Percentiles rank a stretch among this genome's conserved stretches.
These are phyloP conservation scores for Anguilla rostrata DNA, from an alignment of 2,113 vertebrate genomes.

Conservation along the genomic window DNA sequence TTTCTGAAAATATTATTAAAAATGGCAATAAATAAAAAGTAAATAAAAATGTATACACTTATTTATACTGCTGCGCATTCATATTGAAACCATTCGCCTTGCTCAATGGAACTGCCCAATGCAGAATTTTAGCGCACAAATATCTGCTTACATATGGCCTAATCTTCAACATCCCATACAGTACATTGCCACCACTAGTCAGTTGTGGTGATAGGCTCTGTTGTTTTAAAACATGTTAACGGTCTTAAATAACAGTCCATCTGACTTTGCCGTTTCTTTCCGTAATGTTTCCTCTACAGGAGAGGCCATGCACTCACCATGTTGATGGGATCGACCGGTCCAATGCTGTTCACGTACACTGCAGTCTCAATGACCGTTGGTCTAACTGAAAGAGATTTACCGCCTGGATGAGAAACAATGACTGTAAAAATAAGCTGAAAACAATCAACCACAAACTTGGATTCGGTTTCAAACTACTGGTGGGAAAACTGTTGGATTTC, in stretches of 20 bases:
- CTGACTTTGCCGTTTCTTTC: no score
- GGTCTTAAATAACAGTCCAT: no score
- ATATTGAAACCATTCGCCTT: neutral
- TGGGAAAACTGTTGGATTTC: neutral
- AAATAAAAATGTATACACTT: no score
- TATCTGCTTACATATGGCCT: neutral
- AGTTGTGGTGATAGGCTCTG: no score
- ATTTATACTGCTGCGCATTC: neutral
- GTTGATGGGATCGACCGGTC: constrained; percentile 92
- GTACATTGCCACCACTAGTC: neutral
- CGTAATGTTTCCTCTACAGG: no score
- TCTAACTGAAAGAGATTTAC: constrained; percentile 79
- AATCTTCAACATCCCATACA: neutral
- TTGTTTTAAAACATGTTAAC: no score
- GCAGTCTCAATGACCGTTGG: constrained; percentile 93
- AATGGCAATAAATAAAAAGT: no score
- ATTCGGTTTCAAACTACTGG: neutral
- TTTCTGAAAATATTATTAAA: no score
- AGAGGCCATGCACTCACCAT: constrained; percentile 77
- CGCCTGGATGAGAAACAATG: constrained; percentile 40
- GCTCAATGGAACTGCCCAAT: neutral
- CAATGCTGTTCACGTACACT: constrained; percentile 94
- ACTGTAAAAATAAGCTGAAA: constrained; percentile 20
- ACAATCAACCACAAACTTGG: neutral
- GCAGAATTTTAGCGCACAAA: neutral